Evolutionary conservation across 2,113 vertebrate species (phyloP), one percentile per base, ranked within the genome.

Genomic region (Melanotaenia duboulayi): DNA sequence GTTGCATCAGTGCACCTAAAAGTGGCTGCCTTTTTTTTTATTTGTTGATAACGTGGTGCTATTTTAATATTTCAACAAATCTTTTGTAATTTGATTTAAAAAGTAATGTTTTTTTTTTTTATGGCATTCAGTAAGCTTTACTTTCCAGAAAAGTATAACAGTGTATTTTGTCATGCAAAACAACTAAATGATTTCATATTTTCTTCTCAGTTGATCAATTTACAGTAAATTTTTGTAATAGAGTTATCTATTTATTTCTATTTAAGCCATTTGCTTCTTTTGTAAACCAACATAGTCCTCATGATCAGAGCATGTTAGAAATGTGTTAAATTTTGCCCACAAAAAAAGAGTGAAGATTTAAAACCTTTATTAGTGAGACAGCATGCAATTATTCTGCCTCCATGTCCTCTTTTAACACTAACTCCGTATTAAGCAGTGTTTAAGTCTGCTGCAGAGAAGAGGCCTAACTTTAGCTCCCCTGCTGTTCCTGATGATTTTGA

Each of bases 341-440:
- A 77, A 66, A 84, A 58, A 61, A 14, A 74, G n/a, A 76, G 71
- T 58, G 28, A 6, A 68, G 63, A 32, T 61, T 69, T 71, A 64
- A 74, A 73, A 65, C 71, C 59, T 65, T 56, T 74, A 81, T 77
- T 61, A 72, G 74, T 57, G 57, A 76, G 76, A 40, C 23, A 40
- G 73, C 61, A 65, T 74, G 23, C 42, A 7, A 61, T 76, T 81
- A 79, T 75, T 80, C 59, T 75, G 59, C 60, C 66, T 82, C 62
- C 72, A 82, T 62, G 62, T 80, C 66, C 72, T 71, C 52, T 65
- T 82, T 79, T 64, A 72, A 74, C 66, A 24, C 63, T 75, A 83
- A 81, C 76, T 80, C 81, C 76, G 58, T 63, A 69, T 88, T 71
- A 86, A 65, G 32, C 65, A 54, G 80, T 37, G 72, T 76, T 82